Base-by-base conservation (phyloP, 1,140 invertebrate genomes). In the Gerris buenoi region DNA sequence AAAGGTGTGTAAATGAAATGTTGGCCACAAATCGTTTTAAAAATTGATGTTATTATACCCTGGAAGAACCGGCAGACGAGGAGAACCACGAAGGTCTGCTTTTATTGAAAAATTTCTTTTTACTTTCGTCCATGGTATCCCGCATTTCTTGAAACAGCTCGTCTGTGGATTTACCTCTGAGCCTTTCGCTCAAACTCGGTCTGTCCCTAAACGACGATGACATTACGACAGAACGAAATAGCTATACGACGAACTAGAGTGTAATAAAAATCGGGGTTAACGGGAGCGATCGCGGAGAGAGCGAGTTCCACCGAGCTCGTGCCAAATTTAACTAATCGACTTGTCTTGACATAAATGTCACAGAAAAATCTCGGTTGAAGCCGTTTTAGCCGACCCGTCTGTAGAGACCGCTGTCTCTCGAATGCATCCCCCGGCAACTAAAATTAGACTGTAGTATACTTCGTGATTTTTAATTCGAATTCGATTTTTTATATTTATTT, bases 41-140 rank as follows among this genome's bases (percentile, higher is more conserved):
- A 46, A 46, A 46, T 10, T 18, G 18, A 46, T 10, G 18, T 46
- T 46, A 46, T 46, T 10, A 46, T 60, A 60, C 58, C 58, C 58
- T 15, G 23, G 58, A 60, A 22, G 58, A 60, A 22, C 3, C 10
- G 5, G 58, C 58, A 10, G 58, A 60, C 10, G 58, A 60, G 10
- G 58, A 22, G 22, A 15, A 15, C 58, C 58, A 60, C 15, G 58
- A 60, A 22, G 58, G 58, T 27, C 57, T 59, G 25, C 56, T 56
- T 60, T 66, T 66, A 60, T 63, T 57, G 28, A 67, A 67, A 57
- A 67, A 67, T 26, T 63, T 59, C 23, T 62, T 67, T n/a, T 63
- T 67, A 5, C 27, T 26, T 26, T 67, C 56, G 18, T 63, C 58
- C n/a, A 67, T 23, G 14, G 58, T 26, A 23, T 67, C 46, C n/a